Percentiles rank a stretch among this genome's conserved stretches.
Evolutionary conservation across 1,140 invertebrate species (phyloP).

Genomic region (Bombyx mori): ASM3026992v2 NC_085115.1:14835001-14835500

Average conservation of each 20-base stretch:
- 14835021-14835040: slow-evolving; percentile 4
- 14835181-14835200: slow-evolving; percentile 14
- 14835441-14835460: slow-evolving; percentile 16
- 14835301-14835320: slow-evolving; percentile 4
- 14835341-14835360: slow-evolving; percentile 14
- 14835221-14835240: slow-evolving; percentile 11
- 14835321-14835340: slow-evolving; percentile 9
- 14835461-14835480: slow-evolving; percentile 17
- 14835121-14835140: slow-evolving; percentile 9
- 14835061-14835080: slow-evolving; percentile 9
- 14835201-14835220: slow-evolving; percentile 9
- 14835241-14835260: slow-evolving; percentile 14
- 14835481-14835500: slow-evolving; percentile 1
- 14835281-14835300: slow-evolving; percentile 5
- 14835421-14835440: slow-evolving; percentile 9
- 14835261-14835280: slow-evolving; percentile 10
- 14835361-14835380: slow-evolving; percentile 21
- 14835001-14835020: slow-evolving; percentile 6
- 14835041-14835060: slow-evolving; percentile 11
- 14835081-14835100: slow-evolving; percentile 4
- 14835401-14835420: slow-evolving; percentile 7
- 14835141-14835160: slow-evolving; percentile 13
- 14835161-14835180: slow-evolving; percentile 7
- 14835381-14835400: slow-evolving; percentile 12
- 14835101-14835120: slow-evolving; percentile 1